These are phyloP conservation scores for Leistus spinibarbis DNA, from an alignment of 2,888 invertebrate genomes.

Conservation along the genomic window DNA sequence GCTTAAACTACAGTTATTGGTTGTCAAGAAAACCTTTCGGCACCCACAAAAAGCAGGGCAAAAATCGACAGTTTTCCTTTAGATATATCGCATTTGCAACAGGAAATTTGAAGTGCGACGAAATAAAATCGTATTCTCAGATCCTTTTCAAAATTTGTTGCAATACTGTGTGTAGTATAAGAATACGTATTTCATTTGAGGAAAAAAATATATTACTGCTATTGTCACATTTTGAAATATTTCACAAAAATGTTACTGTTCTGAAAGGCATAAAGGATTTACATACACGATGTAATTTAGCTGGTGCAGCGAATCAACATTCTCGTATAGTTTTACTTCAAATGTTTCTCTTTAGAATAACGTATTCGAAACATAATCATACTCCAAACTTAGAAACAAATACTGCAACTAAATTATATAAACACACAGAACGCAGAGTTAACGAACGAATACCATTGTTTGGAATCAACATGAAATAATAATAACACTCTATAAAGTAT, in stretches of 20 bases:
- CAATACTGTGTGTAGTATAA: no score
- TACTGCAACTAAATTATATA: not conserved
- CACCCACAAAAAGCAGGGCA: not conserved
- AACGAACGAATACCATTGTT: not conserved
- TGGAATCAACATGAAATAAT: not conserved
- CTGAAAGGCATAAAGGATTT: no score
- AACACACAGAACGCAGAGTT: not conserved
- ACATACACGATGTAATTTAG: no score
- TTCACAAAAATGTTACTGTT: no score
- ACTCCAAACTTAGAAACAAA: not conserved
- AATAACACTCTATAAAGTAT: not conserved
- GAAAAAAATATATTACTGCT: no score
- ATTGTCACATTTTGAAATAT: no score
- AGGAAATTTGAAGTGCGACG: slow-evolving; percentile 16
- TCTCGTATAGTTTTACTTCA: not conserved
- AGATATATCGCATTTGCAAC: slow-evolving; percentile 24
- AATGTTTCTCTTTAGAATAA: not conserved
- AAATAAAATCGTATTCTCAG: slow-evolving; percentile 13
- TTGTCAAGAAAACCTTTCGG: slow-evolving; percentile 33
- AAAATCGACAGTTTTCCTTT: slow-evolving; percentile 25
- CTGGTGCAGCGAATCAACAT: not conserved
- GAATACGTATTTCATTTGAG: no score
- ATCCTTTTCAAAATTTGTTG: slow-evolving; percentile 12
- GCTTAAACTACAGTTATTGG: slow-evolving; percentile 34
- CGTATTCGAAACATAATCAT: not conserved